A percentile compares a stretch with the other conserved stretches of the same genome.
phyloP scores from a whole-genome alignment of 2,113 vertebrate genomes.

The Indicator maculatus region DNA sequence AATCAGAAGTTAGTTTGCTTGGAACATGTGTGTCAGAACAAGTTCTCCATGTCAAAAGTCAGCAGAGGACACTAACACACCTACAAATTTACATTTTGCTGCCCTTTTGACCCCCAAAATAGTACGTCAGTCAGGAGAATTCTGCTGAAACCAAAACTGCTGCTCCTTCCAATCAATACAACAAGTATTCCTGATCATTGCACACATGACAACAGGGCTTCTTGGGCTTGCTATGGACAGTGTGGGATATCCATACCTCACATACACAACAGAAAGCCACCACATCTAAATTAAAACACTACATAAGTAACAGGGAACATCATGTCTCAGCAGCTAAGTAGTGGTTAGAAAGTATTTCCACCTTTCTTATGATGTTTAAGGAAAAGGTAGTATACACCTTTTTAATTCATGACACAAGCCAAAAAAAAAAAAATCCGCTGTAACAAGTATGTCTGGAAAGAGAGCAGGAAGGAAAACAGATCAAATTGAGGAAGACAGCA shows the following conservation, averaged over 20 bases:
- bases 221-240: fast-evolving
- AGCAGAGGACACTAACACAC: conserved; percentile 11
- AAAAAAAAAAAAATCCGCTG: not conserved
- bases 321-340: not conserved
- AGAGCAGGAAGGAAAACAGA: not conserved
- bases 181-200: not conserved
- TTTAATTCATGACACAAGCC: not conserved
- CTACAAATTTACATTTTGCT: not conserved
- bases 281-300: not conserved
- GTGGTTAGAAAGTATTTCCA: not conserved
- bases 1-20: not conserved
- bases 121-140: not conserved
- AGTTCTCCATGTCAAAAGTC: not conserved
- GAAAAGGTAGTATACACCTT: not conserved
- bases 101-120: not conserved
- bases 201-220: not conserved
- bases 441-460: not conserved
- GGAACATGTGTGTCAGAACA: not conserved
- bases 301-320: not conserved
- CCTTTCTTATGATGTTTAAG: not conserved
- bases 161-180: not conserved
- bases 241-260: not conserved
- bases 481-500: not conserved
- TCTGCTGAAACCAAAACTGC: not conserved
- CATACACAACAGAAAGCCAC: fast-evolving